Percentiles rank a stretch among this genome's conserved stretches.
These are phyloP conservation scores for Harpegnathos saltator DNA, from an alignment of 1,140 invertebrate species.

Conservation along the genomic window DNA sequence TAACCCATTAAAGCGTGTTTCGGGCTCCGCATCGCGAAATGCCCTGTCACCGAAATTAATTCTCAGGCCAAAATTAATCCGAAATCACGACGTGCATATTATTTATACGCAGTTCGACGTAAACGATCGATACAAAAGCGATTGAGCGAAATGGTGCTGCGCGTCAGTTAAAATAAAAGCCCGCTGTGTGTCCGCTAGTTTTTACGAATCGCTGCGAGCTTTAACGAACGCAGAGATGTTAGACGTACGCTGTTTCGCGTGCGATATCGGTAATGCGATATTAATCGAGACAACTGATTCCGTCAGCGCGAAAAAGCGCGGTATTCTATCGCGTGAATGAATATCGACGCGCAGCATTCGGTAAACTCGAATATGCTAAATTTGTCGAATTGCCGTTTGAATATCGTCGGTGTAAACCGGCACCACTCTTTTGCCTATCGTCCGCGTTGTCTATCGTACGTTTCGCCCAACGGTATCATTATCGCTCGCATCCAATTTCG, in stretches of 20 bases:
- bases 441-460: slow-evolving; percentile 31
- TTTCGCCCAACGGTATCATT: slow-evolving; percentile 63
- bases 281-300: slow-evolving; percentile 23
- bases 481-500: slow-evolving; percentile 64
- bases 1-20: slow-evolving; percentile 20
- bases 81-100: background rate
- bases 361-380: slow-evolving; percentile 38
- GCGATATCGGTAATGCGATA: background rate
- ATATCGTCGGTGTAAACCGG: slow-evolving; percentile 28
- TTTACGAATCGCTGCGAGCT: background rate
- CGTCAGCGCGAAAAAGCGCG: slow-evolving; percentile 10
- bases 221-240: background rate
- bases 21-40: background rate
- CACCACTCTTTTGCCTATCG: slow-evolving; percentile 61
- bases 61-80: slow-evolving; percentile 15
- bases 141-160: background rate
- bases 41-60: slow-evolving; percentile 17
- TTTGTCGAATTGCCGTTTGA: slow-evolving; percentile 51
- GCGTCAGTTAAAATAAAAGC: background rate
- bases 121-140: background rate
- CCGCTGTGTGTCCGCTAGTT: background rate
- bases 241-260: background rate
- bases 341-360: slow-evolving; percentile 15
- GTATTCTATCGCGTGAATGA: slow-evolving; percentile 1
- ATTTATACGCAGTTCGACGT: background rate